Conservation (phyloP, 2,797 vertebrate genomes). For the Esox masquinongy region DNA sequence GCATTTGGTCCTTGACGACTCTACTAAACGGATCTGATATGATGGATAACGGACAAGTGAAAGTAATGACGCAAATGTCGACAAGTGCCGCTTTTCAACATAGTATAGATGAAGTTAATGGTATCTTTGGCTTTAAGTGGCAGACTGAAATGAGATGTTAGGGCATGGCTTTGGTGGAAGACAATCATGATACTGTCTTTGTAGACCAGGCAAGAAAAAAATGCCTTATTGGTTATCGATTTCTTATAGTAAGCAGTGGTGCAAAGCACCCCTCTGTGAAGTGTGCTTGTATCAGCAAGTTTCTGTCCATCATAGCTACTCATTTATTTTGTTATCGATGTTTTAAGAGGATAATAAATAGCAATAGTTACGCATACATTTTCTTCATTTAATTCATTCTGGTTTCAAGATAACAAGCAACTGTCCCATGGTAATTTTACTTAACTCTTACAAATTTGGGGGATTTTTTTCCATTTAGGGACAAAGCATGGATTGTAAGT, state of each 20-base stretch:
- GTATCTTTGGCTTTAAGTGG: not conserved
- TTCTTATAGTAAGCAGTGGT: not conserved
- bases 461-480: too few relatives aligned
- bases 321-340: slow-evolving; percentile 2
- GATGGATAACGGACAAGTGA: not conserved
- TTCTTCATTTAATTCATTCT: not conserved
- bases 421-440: too few relatives aligned
- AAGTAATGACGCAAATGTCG: not conserved
- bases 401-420: not conserved
- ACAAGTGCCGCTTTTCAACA: not conserved
- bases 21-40: not conserved
- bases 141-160: not conserved
- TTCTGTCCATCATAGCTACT: not conserved
- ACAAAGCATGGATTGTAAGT: too few relatives aligned
- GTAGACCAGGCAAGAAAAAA: not conserved
- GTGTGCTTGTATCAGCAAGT: not conserved
- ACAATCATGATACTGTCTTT: slow-evolving; percentile 7
- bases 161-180: not conserved
- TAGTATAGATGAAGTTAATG: not conserved
- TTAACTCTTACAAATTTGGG: too few relatives aligned
- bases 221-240: not conserved
- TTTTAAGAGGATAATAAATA: slow-evolving; percentile 10
- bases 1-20: not conserved
- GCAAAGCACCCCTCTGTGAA: slow-evolving; percentile 11
- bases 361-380: not conserved